Base-by-base conservation (phyloP, 1,140 invertebrate genomes). In the Drosophila lacteicornis region DNA sequence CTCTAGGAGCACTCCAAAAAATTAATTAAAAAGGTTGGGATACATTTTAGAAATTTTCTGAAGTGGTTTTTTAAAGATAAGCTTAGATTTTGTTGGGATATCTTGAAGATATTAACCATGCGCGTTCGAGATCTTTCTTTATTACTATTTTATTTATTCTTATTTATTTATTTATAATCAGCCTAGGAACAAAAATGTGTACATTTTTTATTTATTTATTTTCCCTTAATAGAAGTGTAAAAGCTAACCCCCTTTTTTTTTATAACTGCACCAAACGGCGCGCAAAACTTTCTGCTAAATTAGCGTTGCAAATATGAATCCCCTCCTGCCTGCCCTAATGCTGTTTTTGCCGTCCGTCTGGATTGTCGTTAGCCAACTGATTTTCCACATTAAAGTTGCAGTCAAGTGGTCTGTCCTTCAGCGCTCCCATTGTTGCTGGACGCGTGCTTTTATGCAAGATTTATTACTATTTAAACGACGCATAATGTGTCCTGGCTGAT, bases 401-500 rank as follows among this genome's bases (percentile, higher is more conserved):
- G 62, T 62, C 63, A 86, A 85, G 68, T 85, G 70, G 36, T 25
- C 55, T 57, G 58, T 67, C 47, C 57, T 57, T 50, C 30, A 49
- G 42, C 46, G 22, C 38, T 42, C 50, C 55, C 43, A 36, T 50
- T 74, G 69, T 79, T 58, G 60, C 58, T 70, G 73, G 80, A 75
- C 65, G 75, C 78, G 78, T 68, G 65, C 82, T 88, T 86, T 88
- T 88, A 88, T 88, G 78, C 85, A 85, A 88, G 85, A 88, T 88
- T 88, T 88, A 88, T 88, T 78, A 86, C 84, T 88, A 88, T 88
- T 88, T 88, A 88, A 88, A 90, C 85, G 84, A 90, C 77, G 84
- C 80, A 87, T 87, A 87, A 87, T 88, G 84, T 87, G 84, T 87
- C 77, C 84, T 78, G 80, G 60, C 73, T 82, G 80, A 56, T 81